These are phyloP conservation scores for Palythoa heliodiscus DNA, from an alignment of 92 coral and sea anemone species.

Conservation along the genomic window DNA sequence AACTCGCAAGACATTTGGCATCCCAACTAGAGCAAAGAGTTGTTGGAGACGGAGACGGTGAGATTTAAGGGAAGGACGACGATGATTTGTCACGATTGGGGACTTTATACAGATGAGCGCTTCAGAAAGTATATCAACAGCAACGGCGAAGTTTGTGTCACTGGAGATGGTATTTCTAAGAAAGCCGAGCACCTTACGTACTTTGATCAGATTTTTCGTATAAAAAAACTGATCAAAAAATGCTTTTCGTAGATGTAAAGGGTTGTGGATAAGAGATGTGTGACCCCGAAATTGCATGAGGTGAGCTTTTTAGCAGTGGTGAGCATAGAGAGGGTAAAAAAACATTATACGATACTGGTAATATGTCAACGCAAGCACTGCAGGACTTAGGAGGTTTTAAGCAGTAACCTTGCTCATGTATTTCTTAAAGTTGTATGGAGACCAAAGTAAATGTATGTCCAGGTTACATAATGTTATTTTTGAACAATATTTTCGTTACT, in stretches of 20 bases:
- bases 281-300: constrained; percentile 72
- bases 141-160: constrained; percentile 56
- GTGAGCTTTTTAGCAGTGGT: constrained; percentile 27
- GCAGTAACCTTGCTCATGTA: background rate
- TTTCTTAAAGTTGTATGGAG: background rate
- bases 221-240: constrained; percentile 55
- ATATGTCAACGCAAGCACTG: constrained; percentile 50
- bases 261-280: constrained; percentile 62
- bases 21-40: constrained; percentile 20
- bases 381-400: constrained; percentile 39
- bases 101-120: constrained; percentile 62
- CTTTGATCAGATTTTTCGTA: constrained; percentile 43
- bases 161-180: constrained; percentile 24
- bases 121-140: constrained; percentile 67
- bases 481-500: background rate
- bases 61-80: constrained; percentile 38
- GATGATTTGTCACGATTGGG: constrained; percentile 58
- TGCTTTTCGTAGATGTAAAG: constrained; percentile 67
- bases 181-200: constrained; percentile 56
- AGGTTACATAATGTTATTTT: background rate
- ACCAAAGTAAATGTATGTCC: background rate
- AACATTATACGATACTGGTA: constrained; percentile 51
- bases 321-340: constrained; percentile 23
- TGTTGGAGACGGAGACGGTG: constrained; percentile 39
- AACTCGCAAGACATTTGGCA: constrained; percentile 57